A percentile compares a stretch with the other conserved stretches of the same genome.
These are phyloP conservation scores for Eledone cirrhosa DNA, from an alignment of 2,888 invertebrate genomes.

Conservation along the genomic window DNA sequence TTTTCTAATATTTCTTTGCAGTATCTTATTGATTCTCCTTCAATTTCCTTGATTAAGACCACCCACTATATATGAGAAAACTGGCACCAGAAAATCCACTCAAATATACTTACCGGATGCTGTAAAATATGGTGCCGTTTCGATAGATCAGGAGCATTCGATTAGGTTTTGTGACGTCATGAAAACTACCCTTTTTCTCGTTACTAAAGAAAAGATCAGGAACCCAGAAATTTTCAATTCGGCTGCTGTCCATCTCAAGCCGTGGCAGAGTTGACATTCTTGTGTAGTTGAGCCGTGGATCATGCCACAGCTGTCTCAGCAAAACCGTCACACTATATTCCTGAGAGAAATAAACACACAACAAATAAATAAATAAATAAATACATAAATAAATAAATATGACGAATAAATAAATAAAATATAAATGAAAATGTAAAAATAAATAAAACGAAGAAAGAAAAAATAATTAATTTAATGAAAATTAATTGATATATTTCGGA, in stretches of 20 bases:
- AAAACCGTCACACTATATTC: constrained; percentile 20
- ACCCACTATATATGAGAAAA: too few relatives aligned
- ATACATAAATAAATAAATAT: too few relatives aligned
- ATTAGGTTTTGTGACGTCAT: constrained; percentile 59
- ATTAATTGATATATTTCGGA: too few relatives aligned
- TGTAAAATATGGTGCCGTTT: constrained; percentile 59
- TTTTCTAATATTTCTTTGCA: too few relatives aligned
- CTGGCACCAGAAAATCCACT: not conserved
- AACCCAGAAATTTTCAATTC: constrained; percentile 57
- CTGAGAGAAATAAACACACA: not conserved
- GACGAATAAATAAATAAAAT: too few relatives aligned
- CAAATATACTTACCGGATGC: constrained; percentile 47
- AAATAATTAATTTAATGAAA: too few relatives aligned
- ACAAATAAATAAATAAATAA: too few relatives aligned
- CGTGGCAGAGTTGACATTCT: constrained; percentile 10
- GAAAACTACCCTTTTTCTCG: constrained; percentile 58
- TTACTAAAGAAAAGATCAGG: constrained; percentile 60
- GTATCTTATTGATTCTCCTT: too few relatives aligned
- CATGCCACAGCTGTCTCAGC: constrained; percentile 19
- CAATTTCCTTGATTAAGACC: too few relatives aligned
- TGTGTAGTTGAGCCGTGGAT: constrained; percentile 11
- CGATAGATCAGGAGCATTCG: constrained; percentile 57
- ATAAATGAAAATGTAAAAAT: too few relatives aligned
- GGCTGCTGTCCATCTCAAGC: constrained; percentile 52
- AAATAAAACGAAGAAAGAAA: too few relatives aligned